Base-by-base conservation (phyloP, 1,140 invertebrate genomes). In the Bombus sylvicola region DNA sequence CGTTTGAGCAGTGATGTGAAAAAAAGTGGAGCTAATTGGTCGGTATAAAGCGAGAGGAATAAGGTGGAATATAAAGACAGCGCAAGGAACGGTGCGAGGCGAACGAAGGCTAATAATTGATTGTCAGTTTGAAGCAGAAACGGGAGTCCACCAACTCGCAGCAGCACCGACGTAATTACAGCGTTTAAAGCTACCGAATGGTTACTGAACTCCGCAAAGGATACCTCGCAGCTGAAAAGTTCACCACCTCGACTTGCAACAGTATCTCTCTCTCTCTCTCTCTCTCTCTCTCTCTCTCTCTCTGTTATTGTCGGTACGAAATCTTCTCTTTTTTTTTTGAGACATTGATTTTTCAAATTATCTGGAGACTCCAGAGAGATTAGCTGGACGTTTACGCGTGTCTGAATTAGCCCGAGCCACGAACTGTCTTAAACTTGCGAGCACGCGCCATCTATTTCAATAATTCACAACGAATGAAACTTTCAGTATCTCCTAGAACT, bases 101-200 rank as follows among this genome's bases (percentile, higher is more conserved):
- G 82, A 78, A 78, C 57, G 47, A 57, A 39, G 73, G 39, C 53
- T 41, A 68, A 84, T 84, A 79, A 80, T 80, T 77, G 83, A 79
- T 80, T 39, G 83, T 59, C 75, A 43, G 83, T 78, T 79, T 59
- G 69, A 59, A 89, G 47, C 71, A 43, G 80, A 71, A 89, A 85
- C 82, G 47, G 88, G 62, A 85, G 79, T 86, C 53, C 66, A 77
- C 57, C 39, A 59, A 83, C 64, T 87, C 77, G 68, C 71, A 37
- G 88, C 75, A 89, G 84, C 78, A 72, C 53, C 75, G 47, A 57
- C 80, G 85, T 91, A 91, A 91, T 91, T 91, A 91, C 77, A 89
- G 77, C 87, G 89, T 91, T 91, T 74, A 83, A 82, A 83, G 88
- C 90, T 89, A 91, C 90, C 85, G 89, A 90, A 91, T 90, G 89